Conservation (phyloP, 1,140 invertebrate genomes). For the Chironomus striatipennis region DNA sequence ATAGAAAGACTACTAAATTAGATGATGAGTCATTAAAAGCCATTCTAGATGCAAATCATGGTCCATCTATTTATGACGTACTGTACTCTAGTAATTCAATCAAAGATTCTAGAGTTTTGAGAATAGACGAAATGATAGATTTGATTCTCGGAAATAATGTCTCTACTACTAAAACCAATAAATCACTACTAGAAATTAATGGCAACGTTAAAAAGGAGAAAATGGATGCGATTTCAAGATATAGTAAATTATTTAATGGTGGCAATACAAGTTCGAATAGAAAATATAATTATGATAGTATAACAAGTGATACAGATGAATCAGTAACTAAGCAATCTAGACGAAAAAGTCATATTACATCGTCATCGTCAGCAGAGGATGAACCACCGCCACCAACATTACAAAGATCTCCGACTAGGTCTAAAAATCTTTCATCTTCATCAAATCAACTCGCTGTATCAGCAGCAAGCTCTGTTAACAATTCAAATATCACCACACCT, state of each 20-base stretch:
- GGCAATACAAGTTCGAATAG: neutral
- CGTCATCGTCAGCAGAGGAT: constrained; percentile 26
- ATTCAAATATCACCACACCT: constrained; percentile 28
- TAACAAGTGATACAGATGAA: constrained; percentile 26
- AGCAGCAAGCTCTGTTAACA: constrained; percentile 26
- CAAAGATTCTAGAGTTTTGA: constrained; percentile 54
- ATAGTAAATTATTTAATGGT: constrained; percentile 20
- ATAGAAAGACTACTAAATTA: constrained; percentile 35
- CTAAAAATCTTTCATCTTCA: constrained; percentile 29
- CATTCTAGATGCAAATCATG: constrained; percentile 79
- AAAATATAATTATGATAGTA: constrained; percentile 3
- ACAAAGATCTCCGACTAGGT: constrained; percentile 35
- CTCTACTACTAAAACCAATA: constrained; percentile 34
- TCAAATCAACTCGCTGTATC: neutral
- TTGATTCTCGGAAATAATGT: constrained; percentile 58
- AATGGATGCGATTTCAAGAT: neutral
- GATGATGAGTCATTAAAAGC: constrained; percentile 56
- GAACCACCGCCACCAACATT: neutral
- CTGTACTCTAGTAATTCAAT: constrained; percentile 65
- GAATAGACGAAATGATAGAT: constrained; percentile 61
- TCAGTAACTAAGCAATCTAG: constrained; percentile 28
- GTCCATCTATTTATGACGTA: constrained; percentile 78
- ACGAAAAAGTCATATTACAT: neutral
- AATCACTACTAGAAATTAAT: constrained; percentile 17
- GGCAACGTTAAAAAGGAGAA: neutral